These are phyloP conservation scores for Halichondria panicea DNA, from an alignment of 37 sponge, comb jelly and placozoan genomes.

Conservation along the genomic window DNA sequence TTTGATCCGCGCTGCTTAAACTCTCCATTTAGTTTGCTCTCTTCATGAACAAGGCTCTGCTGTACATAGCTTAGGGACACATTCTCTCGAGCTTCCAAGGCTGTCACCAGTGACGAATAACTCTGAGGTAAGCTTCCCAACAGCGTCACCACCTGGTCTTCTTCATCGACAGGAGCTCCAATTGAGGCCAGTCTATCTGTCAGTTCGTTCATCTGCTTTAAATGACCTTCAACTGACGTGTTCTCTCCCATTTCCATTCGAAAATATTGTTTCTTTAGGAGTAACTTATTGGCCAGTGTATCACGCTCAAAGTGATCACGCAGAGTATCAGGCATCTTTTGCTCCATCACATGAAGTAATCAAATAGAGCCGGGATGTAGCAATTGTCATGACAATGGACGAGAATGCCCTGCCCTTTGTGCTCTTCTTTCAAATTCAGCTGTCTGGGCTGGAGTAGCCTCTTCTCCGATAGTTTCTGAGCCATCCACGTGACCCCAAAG, in stretches of 20 bases:
- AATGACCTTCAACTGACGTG: conserved; percentile 27
- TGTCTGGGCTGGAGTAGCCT: conserved; percentile 1
- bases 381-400: conserved; percentile 19
- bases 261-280: conserved; percentile 39
- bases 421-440: conserved; percentile 1
- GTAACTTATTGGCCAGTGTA: conserved; percentile 34
- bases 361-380: conserved; percentile 29
- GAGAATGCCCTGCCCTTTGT: conserved; percentile 31
- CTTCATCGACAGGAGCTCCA: too few species aligned
- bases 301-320: conserved; percentile 35
- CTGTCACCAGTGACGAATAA: too few species aligned
- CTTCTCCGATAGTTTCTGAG: conserved; percentile 13
- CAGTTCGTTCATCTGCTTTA: conserved; percentile 46
- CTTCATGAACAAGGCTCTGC: conserved; percentile 34
- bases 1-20: not conserved
- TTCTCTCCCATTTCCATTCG: conserved; percentile 33
- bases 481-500: conserved; percentile 35
- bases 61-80: conserved; percentile 20
- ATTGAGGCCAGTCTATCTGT: conserved; percentile 36
- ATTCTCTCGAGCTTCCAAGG: conserved; percentile 35
- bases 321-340: conserved; percentile 6
- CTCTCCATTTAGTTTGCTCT: conserved; percentile 1
- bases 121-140: conserved; percentile 33
- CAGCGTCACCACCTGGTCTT: conserved; percentile 37
- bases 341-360: conserved; percentile 26